Base-by-base conservation (phyloP, 1,140 invertebrate species). In the Mya arenaria region DNA sequence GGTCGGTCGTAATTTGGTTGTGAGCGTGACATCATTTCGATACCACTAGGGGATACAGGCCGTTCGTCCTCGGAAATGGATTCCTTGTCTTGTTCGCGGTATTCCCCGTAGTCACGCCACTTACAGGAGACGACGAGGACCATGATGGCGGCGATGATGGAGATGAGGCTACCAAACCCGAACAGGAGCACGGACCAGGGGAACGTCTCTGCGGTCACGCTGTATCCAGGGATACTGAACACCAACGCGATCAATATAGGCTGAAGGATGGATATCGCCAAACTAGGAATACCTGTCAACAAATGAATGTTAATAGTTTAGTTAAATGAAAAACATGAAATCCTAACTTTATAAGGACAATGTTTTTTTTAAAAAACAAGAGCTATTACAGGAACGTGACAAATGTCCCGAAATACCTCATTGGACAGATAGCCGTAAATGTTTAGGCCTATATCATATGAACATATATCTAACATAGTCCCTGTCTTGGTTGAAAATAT, bases 171-270 rank as follows among this genome's bases (percentile, higher is more conserved):
- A 10, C 81, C 72, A 25, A 74, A 25, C 37, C 72, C 74, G 55
- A 52, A 71, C 1, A 58, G 66, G 15, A 71, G 81, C 55, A 83
- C 37, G 41, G 74, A 69, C 72, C 66, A 83, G 19, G 81, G 56
- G 13, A 75, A 75, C 19, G 73, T 83, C 55, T 77, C 36, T 4
- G 56, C 81, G 37, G 58, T 77, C 19, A 62, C 37, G 17, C 23
- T 34, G 0, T 44, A n/a, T 30, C 65, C 48, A 3, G 32, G 1
- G 39, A 65, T 66, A 37, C 55, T 44, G 60, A 73, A 83, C 10
- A 17, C 39, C 19, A 25, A 0, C 19, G 36, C 68, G 4, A 83
- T 30, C 3, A 41, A 72, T 10, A 83, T 62, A 19, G 73, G 68
- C 28, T 37, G 60, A 8, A 68, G 41, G 19, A 69, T 39, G 28